Evolutionary conservation across 2,888 invertebrate genomes (phyloP).

Genomic region (Caenorhabditis panamensis): DNA sequence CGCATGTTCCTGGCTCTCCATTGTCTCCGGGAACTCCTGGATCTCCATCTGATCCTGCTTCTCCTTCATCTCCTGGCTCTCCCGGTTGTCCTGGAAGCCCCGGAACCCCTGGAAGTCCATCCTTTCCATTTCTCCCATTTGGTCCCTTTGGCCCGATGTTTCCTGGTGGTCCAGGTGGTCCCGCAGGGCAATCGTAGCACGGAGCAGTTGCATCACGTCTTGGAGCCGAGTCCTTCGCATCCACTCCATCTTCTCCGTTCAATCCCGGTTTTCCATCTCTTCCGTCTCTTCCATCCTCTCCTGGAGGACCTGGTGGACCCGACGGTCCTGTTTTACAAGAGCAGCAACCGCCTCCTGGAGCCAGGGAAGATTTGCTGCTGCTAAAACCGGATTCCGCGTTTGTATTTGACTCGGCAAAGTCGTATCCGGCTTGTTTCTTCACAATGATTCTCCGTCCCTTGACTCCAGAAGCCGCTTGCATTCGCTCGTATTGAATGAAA

Average conservation of each 20-base stretch:
- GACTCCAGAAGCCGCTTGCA: conserved; percentile 67
- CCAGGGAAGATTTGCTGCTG: conserved; percentile 38
- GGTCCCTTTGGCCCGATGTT: conserved; percentile 68
- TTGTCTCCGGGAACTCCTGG: conserved; percentile 65
- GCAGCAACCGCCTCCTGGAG: conserved; percentile 52
- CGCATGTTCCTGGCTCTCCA: conserved; percentile 54
- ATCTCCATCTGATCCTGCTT: conserved; percentile 62
- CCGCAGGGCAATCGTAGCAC: conserved; percentile 53
- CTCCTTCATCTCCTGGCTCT: conserved; percentile 65
- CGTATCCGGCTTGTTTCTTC: conserved; percentile 70
- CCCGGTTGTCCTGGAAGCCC: conserved; percentile 70
- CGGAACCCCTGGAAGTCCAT: conserved; percentile 61
- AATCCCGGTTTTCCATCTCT: conserved; percentile 68
- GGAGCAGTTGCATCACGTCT: conserved; percentile 25
- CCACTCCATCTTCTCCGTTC: conserved; percentile 63
- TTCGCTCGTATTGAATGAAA: conserved; percentile 72
- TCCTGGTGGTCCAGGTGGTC: conserved; percentile 66
- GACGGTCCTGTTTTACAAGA: conserved; percentile 65
- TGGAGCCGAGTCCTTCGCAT: conserved; percentile 39
- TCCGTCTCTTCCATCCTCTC: conserved; percentile 71
- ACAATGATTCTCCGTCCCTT: conserved; percentile 61
- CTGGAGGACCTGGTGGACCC: conserved; percentile 70
- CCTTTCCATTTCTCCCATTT: conserved; percentile 66
- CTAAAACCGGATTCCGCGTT: conserved; percentile 37
- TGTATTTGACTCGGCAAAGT: conserved; percentile 46